Evolutionary conservation across 2,888 invertebrate genomes (phyloP), one percentile per base, ranked within the genome.

Genomic region (Ctenicera cuprea): DNA sequence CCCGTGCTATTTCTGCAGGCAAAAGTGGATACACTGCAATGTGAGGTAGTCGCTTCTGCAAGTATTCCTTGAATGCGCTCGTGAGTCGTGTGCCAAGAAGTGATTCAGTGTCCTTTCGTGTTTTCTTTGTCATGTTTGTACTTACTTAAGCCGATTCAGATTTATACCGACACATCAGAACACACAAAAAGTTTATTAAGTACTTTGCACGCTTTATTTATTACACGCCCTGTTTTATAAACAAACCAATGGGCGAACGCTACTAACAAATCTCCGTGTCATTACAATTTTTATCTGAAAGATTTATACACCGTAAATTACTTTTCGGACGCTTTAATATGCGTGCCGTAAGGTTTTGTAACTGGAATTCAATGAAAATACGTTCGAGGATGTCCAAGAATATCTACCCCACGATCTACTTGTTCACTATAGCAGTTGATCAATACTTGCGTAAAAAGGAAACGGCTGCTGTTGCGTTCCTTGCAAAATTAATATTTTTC

Each of bases 81-180:
- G 76, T 72, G 71, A 57, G 71, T 77, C 78, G 77, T 72, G 72
- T 62, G 73, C 70, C 73, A 78, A 80, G 79, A 77, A 77, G 81
- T 81, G 83, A 83, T 83, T 81, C 81, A 83, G 76, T 82, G 78
- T 79, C 68, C 74, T 76, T 77, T 80, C 80, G 79, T 81, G 81
- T 82, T 80, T 78, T 81, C 81, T 83, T 82, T 82, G 82, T 83
- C 82, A 82, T 83, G 83, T 83, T 83, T 82, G 79, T 81, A 79
- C 77, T 78, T 79, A 78, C 79, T 75, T 76, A 81, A 81, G 80
- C 81, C 80, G 75, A 78, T 77, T 79, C 79, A 78, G 83, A 83
- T 82, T 82, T 83, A 81, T 80, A 67, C 75, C 77, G 82, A 81
- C 82, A 59, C 67, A 45, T 67, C 43, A 45, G 26, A 30, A 67